Evolutionary conservation across 2,888 invertebrate genomes (phyloP), one percentile per base, ranked within the genome.

Genomic region (Amblyjoppa fuscipennis): DNA sequence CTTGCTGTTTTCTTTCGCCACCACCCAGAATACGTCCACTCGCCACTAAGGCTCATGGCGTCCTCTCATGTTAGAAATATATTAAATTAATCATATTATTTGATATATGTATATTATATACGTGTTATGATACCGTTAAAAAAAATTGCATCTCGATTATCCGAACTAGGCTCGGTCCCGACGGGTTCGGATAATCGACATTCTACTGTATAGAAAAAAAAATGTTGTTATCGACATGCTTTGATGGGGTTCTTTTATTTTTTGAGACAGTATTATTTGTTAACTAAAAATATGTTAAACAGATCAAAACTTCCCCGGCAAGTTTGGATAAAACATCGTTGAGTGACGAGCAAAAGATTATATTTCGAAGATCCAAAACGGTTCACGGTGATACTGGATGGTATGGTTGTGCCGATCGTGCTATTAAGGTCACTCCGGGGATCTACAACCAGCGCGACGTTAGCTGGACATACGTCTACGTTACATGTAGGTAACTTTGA

Each of bases 381-480:
- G 20, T 20, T 20, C 20, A 20, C 20, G 20, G 20, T 77, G 93
- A 31, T 20, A 20, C 20, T 20, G 20, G 20, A 20, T 20, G 20
- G 20, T 20, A 20, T 20, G 20, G 20, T 20, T 94, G 94, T 61
- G 88, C 90, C 4, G 84, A 92, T 59, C 51, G 69, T 3, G 83
- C 88, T 3, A 76, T 89, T 3, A 45, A 87, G 7, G 74, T 89
- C 3, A 80, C 41, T 11, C n/a, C 70, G 2, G 78, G 87, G 11
- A 71, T 73, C 25, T 69, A 89, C 6, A 34, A 88, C 31, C 66
- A 90, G 20, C 82, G 89, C 9, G 71, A 89, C 1, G 84, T 90
- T 38, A 90, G 78, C 13, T 92, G 92, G 92, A 84, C 90, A 0
- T 94, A 20, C 20, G 20, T 20, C 20, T 20, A 20, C 20, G 20